Evolutionary conservation across 1,140 invertebrate species (phyloP).

Genomic region (Achatina immaculata): DNA sequence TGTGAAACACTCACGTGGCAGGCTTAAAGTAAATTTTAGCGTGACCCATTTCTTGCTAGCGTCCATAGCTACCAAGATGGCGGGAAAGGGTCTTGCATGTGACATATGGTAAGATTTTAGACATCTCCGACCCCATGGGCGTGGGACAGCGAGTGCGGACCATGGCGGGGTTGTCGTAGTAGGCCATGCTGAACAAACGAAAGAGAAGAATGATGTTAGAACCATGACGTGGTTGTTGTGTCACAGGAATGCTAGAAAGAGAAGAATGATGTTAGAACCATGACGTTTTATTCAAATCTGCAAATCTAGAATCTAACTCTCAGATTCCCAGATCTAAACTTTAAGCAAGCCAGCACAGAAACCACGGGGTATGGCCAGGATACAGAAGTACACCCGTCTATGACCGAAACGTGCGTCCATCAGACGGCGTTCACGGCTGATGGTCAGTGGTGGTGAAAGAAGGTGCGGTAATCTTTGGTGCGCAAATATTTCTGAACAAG

Average conservation of each 20-base stretch:
- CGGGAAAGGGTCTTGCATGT: slow-evolving; percentile 63
- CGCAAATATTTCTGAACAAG: background rate
- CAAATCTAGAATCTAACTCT: background rate
- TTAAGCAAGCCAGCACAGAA: background rate
- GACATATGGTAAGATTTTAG: slow-evolving; percentile 63
- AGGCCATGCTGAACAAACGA: slow-evolving; percentile 52
- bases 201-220: background rate
- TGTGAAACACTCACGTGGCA: slow-evolving; percentile 55
- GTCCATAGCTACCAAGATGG: slow-evolving; percentile 57
- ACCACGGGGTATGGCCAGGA: background rate
- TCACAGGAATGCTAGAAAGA: slow-evolving; percentile 52
- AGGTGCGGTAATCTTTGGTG: background rate
- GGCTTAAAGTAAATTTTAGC: slow-evolving; percentile 66
- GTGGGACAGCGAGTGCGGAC: slow-evolving; percentile 63
- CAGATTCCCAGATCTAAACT: background rate
- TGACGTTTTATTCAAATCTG: slow-evolving; percentile 22
- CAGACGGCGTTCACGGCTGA: background rate
- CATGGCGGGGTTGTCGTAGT: slow-evolving; percentile 58
- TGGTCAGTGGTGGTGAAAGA: background rate
- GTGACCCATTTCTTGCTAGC: slow-evolving; percentile 61
- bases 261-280: slow-evolving; percentile 27
- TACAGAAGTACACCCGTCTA: no score
- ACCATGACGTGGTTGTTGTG: slow-evolving; percentile 55
- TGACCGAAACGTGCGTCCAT: background rate
- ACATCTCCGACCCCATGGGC: slow-evolving; percentile 63